These are phyloP conservation scores for Apamea anceps DNA, from an alignment of 2,888 invertebrate species.

Conservation along the genomic window DNA sequence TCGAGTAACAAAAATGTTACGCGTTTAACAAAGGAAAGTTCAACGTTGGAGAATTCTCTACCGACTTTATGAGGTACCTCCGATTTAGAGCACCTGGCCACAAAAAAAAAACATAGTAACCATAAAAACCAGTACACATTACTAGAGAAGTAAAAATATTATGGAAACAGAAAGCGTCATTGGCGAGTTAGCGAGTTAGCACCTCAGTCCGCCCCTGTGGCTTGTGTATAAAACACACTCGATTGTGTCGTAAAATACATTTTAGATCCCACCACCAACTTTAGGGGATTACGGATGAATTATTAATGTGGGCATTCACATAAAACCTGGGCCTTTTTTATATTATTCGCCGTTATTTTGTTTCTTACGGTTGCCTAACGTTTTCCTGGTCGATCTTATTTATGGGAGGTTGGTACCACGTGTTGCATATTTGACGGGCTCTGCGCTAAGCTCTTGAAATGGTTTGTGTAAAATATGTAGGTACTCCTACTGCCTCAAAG, in stretches of 20 bases:
- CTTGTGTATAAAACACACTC: slow-evolving; percentile 77
- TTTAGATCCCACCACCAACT: slow-evolving; percentile 80
- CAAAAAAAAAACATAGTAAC: slow-evolving; percentile 14
- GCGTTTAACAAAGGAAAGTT: background rate
- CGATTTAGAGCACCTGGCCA: slow-evolving; percentile 10
- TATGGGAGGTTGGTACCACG: slow-evolving; percentile 60
- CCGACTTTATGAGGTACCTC: background rate
- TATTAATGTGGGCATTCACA: slow-evolving; percentile 86
- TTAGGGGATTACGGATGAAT: slow-evolving; percentile 86
- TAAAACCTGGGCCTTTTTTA: slow-evolving; percentile 81
- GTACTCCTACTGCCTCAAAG: slow-evolving; percentile 35
- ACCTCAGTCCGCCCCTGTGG: slow-evolving; percentile 67
- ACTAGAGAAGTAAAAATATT: slow-evolving; percentile 51
- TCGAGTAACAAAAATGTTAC: background rate
- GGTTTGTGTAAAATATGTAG: slow-evolving; percentile 47
- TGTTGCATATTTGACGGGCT: slow-evolving; percentile 66
- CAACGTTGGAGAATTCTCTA: background rate
- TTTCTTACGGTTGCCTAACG: slow-evolving; percentile 65
- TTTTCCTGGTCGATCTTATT: slow-evolving; percentile 69
- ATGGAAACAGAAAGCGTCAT: slow-evolving; percentile 43
- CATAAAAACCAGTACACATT: slow-evolving; percentile 44
- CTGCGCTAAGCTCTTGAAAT: slow-evolving; percentile 56
- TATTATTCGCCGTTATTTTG: slow-evolving; percentile 73
- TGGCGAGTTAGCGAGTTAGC: slow-evolving; percentile 65
- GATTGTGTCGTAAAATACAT: slow-evolving; percentile 84